Base-by-base conservation (phyloP, 2,888 invertebrate genomes). In the Eilema depressum region DNA sequence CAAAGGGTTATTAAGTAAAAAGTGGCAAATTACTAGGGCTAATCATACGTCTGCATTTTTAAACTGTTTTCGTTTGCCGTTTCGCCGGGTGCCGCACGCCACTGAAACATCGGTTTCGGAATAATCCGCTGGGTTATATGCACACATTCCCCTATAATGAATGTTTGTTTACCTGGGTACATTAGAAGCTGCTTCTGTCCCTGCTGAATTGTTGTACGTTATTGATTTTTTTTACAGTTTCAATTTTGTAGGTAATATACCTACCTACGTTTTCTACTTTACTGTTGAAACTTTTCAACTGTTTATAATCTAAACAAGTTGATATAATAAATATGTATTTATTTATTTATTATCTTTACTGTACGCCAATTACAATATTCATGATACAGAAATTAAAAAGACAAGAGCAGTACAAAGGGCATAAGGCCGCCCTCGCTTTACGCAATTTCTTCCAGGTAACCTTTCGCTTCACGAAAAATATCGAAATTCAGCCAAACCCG, bases 1-100 rank as follows among this genome's bases (percentile, higher is more conserved):
- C 87, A 78, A 85, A 80, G 81, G 76, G 83, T 84, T 84, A 86
- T 85, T 84, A 83, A 63, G 76, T 75, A 80, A 86, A 88, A 87
- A 85, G 83, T 79, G 72, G 85, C 85, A 87, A 89, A 87, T 87
- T 87, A 83, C 84, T 74, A 71, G 74, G 76, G 76, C 81, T 91
- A 90, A 90, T 88, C 84, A 88, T 85, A 89, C 87, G 87, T 86
- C 83, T 88, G 80, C 85, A 81, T 83, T 86, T 86, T 84, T 82
- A 79, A 79, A 83, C 76, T 72, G 77, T 78, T 81, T 83, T 81
- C 75, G 80, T 83, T 83, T 82, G 81, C 73, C 25, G 70, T 76
- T 77, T 68, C 59, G 61, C 63, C 63, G 17, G 69, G 23, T 37
- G 53, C 59, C 23, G 63, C 83, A 82, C 75, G 83, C 76, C 56